Evolutionary conservation across 2,888 invertebrate species (phyloP).

Genomic region (Nesidiocoris tenuis): DNA sequence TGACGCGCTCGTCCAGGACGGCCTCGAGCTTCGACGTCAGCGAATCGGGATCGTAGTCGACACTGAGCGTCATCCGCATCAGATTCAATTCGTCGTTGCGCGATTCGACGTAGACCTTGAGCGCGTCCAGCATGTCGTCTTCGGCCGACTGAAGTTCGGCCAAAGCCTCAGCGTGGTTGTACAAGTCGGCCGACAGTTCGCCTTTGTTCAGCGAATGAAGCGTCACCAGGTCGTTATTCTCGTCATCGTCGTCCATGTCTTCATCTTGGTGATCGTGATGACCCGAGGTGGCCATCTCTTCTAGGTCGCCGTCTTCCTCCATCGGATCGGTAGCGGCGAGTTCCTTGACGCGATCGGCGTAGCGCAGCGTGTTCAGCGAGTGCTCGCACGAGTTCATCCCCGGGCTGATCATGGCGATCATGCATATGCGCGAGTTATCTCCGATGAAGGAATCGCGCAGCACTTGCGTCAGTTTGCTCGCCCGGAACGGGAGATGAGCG

Average conservation of each 20-base stretch:
- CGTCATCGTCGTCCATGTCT: constrained; percentile 16
- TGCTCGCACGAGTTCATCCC: constrained; percentile 96
- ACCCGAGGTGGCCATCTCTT: neutral
- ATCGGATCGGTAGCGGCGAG: constrained; percentile 78
- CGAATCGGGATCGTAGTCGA: constrained; percentile 95
- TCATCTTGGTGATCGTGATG: constrained; percentile 49
- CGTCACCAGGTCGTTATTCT: constrained; percentile 17
- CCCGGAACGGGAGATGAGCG: constrained; percentile 95
- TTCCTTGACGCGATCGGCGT: constrained; percentile 97
- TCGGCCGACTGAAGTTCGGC: constrained; percentile 90
- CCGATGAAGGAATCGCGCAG: constrained; percentile 97
- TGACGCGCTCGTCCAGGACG: constrained; percentile 74
- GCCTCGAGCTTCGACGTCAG: constrained; percentile 88
- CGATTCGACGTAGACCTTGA: constrained; percentile 62
- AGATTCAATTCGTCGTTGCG: constrained; percentile 60
- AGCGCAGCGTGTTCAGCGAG: constrained; percentile 94
- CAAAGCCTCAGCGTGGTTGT: constrained; percentile 92
- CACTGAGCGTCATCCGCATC: constrained; percentile 80
- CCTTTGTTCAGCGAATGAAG: constrained; percentile 64
- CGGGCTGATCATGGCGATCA: constrained; percentile 99
- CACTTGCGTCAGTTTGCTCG: constrained; percentile 94
- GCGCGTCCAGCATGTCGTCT: constrained; percentile 90
- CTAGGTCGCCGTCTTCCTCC: constrained; percentile 53
- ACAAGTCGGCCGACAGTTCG: constrained; percentile 91
- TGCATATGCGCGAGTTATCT: constrained; percentile 96